Conservation (phyloP, 2,888 invertebrate genomes). For the Perizoma affinitatum region DNA sequence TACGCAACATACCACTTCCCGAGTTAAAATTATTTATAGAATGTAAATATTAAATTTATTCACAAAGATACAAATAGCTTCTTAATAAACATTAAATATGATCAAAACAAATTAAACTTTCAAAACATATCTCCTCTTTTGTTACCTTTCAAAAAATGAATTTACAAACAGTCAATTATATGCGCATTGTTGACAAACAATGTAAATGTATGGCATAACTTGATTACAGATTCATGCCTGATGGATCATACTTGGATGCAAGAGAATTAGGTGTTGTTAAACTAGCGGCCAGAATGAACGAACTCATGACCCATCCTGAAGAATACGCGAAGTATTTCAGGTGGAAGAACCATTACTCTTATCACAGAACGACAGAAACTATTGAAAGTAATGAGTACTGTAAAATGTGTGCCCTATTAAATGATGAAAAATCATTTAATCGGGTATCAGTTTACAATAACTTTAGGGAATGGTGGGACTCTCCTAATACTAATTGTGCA, state of each 20-base stretch:
- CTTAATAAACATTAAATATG: too few species aligned
- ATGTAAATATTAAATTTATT: too few species aligned
- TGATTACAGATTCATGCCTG: slow-evolving; percentile 68
- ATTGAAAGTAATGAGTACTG: slow-evolving; percentile 69
- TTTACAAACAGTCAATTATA: too few species aligned
- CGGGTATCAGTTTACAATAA: slow-evolving; percentile 51
- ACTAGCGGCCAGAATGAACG: slow-evolving; percentile 59
- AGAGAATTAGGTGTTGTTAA: slow-evolving; percentile 48
- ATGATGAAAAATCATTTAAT: slow-evolving; percentile 53
- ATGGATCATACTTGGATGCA: slow-evolving; percentile 66
- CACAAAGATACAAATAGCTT: too few species aligned
- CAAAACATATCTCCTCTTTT: too few species aligned
- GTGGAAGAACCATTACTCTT: slow-evolving; percentile 70
- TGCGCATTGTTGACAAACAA: too few species aligned
- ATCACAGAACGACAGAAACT: slow-evolving; percentile 50
- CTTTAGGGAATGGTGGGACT: slow-evolving; percentile 67
- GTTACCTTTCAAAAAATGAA: too few species aligned
- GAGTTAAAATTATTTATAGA: too few species aligned
- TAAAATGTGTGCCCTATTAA: slow-evolving; percentile 62
- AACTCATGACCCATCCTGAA: slow-evolving; percentile 56
- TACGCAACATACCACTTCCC: too few species aligned
- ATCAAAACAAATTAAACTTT: too few species aligned
- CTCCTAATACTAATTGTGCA: slow-evolving; percentile 36
- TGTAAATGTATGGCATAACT: slow-evolving; percentile 20
- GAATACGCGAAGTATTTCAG: slow-evolving; percentile 63